Evolutionary conservation across 2,797 vertebrate species (phyloP).

Genomic region (Cephalopachus bancanus): DNA sequence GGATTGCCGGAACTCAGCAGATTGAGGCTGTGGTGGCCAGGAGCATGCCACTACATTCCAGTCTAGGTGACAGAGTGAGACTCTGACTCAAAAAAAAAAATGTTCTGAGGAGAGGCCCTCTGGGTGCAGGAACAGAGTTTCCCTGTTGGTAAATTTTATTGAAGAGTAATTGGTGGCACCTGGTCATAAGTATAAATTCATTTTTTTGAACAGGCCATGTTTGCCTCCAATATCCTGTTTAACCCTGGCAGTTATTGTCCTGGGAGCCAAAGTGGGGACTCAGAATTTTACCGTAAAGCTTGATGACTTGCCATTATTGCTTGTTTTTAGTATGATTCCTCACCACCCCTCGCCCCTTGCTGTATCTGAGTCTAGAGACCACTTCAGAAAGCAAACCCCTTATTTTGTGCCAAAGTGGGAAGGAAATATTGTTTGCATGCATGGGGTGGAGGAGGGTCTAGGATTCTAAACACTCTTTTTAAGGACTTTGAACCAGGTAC

Average conservation of each 20-base stretch:
- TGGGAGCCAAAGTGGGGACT: not conserved
- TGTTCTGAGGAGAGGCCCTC: not conserved
- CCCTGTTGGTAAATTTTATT: not conserved
- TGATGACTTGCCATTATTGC: not conserved
- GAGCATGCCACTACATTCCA: no score
- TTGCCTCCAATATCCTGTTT: not conserved
- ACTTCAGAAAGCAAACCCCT: not conserved
- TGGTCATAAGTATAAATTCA: not conserved
- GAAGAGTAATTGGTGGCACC: not conserved
- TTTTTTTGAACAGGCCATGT: not conserved
- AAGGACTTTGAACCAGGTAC: not conserved
- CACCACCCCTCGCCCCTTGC: not conserved
- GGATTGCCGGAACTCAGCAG: no score
- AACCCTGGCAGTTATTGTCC: not conserved
- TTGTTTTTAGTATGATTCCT: constrained; percentile 1
- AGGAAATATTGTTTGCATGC: not conserved
- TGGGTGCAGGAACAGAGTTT: not conserved
- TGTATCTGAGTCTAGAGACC: not conserved
- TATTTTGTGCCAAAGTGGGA: not conserved
- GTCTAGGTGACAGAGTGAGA: no score
- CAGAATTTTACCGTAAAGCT: not conserved
- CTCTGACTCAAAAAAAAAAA: no score
- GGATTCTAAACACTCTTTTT: not conserved
- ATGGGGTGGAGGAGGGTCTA: not conserved
- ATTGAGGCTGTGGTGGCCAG: no score